Percentiles rank a stretch among this genome's conserved stretches.
These are phyloP conservation scores for Mirounga angustirostris DNA, from an alignment of 2,113 vertebrate genomes.

Conservation along the genomic window DNA sequence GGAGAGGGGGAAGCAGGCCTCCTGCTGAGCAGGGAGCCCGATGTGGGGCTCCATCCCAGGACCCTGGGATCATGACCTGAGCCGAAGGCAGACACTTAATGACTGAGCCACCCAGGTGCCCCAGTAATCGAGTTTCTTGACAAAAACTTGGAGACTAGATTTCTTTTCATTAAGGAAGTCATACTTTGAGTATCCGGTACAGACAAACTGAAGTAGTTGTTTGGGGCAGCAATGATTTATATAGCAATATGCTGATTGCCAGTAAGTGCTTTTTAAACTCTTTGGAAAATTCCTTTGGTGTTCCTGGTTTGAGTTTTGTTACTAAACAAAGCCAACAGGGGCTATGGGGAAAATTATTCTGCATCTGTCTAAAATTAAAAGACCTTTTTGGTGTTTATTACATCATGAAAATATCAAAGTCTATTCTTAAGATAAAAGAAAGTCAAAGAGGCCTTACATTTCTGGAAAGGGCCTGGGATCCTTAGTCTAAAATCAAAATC, in stretches of 20 bases:
- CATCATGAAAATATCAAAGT: constrained; percentile 82
- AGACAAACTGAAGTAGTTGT: constrained; percentile 23
- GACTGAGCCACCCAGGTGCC: too few relatives aligned
- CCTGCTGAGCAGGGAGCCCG: too few relatives aligned
- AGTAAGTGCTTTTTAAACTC: constrained; percentile 62
- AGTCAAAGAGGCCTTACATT: constrained; percentile 64
- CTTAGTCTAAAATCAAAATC: constrained; percentile 39
- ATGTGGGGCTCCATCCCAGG: accelerated
- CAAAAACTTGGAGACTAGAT: neutral
- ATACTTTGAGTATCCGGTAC: neutral
- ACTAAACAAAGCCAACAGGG: constrained; percentile 72
- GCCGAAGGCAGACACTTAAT: too few relatives aligned
- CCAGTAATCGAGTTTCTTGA: neutral
- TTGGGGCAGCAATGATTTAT: constrained; percentile 48
- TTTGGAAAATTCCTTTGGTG: constrained; percentile 76
- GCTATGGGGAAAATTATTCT: constrained; percentile 46
- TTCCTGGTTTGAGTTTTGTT: constrained; percentile 71
- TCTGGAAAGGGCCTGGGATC: constrained; percentile 50
- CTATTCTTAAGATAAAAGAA: constrained; percentile 78
- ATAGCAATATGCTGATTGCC: neutral
- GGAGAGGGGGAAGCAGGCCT: too few relatives aligned
- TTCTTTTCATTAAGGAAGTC: neutral
- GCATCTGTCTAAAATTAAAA: constrained; percentile 81
- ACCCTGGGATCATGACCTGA: too few relatives aligned
- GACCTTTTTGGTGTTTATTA: constrained; percentile 74